Evolutionary conservation across 2,797 vertebrate genomes (phyloP).

Genomic region (Remorina albescens): DNA sequence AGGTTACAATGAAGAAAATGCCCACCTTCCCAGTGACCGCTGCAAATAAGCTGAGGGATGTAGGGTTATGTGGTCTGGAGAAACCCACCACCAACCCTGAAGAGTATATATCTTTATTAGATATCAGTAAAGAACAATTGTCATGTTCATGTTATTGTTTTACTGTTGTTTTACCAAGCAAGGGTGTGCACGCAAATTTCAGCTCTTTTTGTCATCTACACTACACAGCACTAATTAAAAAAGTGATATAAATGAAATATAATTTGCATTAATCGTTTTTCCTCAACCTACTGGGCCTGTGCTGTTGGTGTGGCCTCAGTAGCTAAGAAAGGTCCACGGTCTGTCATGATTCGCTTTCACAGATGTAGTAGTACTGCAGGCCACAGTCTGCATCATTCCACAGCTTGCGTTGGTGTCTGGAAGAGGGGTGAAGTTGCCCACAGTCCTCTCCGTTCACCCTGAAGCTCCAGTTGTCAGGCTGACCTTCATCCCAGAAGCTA

Average conservation of each 20-base stretch:
- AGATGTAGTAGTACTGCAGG: conserved; percentile 61
- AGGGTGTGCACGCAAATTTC: neutral
- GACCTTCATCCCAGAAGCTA: conserved; percentile 77
- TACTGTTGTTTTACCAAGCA: conserved; percentile 25
- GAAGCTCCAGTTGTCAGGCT: conserved; percentile 80
- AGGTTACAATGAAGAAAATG: conserved; percentile 65
- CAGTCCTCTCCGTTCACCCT: conserved; percentile 79
- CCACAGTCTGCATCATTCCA: conserved; percentile 81
- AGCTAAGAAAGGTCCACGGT: neutral
- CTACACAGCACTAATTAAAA: neutral
- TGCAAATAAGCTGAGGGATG: conserved; percentile 62
- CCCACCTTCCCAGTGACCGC: conserved; percentile 13
- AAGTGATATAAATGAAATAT: neutral
- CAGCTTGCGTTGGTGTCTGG: neutral
- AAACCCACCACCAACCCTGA: neutral
- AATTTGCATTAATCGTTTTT: neutral
- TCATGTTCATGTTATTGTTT: conserved; percentile 3
- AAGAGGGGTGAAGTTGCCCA: conserved; percentile 65
- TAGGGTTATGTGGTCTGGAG: neutral
- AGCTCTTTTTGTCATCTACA: neutral
- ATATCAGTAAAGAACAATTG: neutral
- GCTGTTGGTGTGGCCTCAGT: neutral
- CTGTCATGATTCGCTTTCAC: conserved; percentile 60
- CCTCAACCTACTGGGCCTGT: neutral
- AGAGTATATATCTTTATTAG: neutral